A percentile compares a stretch with the other conserved stretches of the same genome.
phyloP scores from a whole-genome alignment of 2,797 vertebrate genomes.

The Setipinna tenuifilis region DNA sequence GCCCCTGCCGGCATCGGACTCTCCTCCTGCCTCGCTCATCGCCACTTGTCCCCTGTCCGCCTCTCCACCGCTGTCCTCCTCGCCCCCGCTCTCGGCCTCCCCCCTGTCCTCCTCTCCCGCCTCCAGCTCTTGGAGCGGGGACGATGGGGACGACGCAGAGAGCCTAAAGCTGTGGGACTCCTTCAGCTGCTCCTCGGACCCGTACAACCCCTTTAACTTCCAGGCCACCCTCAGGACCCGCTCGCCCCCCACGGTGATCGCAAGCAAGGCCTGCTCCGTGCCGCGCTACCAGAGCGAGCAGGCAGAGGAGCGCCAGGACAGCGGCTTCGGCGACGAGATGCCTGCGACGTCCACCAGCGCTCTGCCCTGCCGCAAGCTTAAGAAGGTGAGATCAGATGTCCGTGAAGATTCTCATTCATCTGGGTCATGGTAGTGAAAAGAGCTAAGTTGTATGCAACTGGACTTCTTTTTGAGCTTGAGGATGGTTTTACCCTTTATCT shows the following conservation, averaged over 20 bases:
- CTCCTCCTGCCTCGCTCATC: background rate
- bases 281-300: conserved; percentile 60
- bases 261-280: conserved; percentile 31
- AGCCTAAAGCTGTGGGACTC: conserved; percentile 84
- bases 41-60: conserved; percentile 26
- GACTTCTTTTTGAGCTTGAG: too few relatives aligned
- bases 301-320: conserved; percentile 74
- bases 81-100: conserved; percentile 49
- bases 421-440: too few relatives aligned
- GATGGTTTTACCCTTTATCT: too few relatives aligned
- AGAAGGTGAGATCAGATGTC: background rate
- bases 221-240: conserved; percentile 76
- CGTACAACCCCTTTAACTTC: conserved; percentile 90
- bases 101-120: conserved; percentile 35
- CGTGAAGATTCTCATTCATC: too few relatives aligned
- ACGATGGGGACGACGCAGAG: conserved; percentile 76
- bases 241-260: background rate
- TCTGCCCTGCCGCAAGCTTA: conserved; percentile 1
- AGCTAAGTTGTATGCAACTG: too few relatives aligned
- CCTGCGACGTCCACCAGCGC: background rate
- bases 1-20: conserved; percentile 28
- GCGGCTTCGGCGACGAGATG: conserved; percentile 69
- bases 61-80: conserved; percentile 14
- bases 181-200: conserved; percentile 83
- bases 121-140: conserved; percentile 40